phyloP scores from a whole-genome alignment of 2,888 invertebrate species.

The Acutogordius australiensis region DNA sequence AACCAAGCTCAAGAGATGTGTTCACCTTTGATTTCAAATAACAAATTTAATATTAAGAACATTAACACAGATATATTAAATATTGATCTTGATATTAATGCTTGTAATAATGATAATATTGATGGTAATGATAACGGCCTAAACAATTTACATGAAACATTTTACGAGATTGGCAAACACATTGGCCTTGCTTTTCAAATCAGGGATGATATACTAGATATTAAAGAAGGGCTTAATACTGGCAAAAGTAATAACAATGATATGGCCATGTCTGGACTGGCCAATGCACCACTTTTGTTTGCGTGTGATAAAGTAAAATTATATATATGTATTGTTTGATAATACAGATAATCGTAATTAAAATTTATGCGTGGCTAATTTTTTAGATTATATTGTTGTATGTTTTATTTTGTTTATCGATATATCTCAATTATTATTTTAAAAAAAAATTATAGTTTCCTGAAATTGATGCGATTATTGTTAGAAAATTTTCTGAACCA shows the following conservation, averaged over 20 bases:
- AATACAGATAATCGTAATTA: too few relatives aligned
- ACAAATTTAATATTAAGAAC: too few relatives aligned
- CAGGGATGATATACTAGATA: neutral
- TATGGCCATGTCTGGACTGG: neutral
- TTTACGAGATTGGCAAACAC: neutral
- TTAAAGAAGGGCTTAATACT: neutral
- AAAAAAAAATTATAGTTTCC: constrained; percentile 6
- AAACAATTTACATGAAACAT: too few relatives aligned
- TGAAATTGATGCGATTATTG: neutral
- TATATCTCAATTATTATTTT: neutral
- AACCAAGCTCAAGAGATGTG: too few relatives aligned
- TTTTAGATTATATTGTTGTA: too few relatives aligned
- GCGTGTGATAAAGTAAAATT: constrained; percentile 9
- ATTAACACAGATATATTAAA: too few relatives aligned
- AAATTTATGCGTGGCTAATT: too few relatives aligned
- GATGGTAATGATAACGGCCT: too few relatives aligned
- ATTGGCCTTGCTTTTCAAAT: neutral
- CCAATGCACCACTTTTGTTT: neutral
- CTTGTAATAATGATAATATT: too few relatives aligned
- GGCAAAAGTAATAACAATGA: neutral
- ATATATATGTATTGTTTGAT: too few relatives aligned
- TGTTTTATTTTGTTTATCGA: neutral
- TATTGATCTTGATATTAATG: too few relatives aligned
- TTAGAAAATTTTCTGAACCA: neutral
- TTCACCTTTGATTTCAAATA: too few relatives aligned